These are phyloP conservation scores for Nasonia oneida DNA, from an alignment of 2,888 invertebrate species.

Conservation along the genomic window DNA sequence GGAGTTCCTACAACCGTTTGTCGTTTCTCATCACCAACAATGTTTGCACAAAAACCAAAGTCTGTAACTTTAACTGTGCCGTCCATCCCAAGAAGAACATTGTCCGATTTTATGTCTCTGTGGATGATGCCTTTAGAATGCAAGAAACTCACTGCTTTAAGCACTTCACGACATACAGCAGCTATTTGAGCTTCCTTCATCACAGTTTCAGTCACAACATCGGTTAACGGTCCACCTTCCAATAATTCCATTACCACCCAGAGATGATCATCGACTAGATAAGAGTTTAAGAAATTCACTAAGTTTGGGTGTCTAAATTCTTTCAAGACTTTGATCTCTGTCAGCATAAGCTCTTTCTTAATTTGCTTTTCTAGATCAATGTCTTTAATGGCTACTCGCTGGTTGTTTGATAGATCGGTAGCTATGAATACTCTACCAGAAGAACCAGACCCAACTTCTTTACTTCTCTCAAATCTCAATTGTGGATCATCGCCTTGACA, in stretches of 20 bases:
- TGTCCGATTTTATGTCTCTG: constrained; percentile 98
- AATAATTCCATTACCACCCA: constrained; percentile 99
- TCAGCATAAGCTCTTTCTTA: constrained; percentile 96
- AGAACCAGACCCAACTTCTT: constrained; percentile 95
- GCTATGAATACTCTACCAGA: constrained; percentile 96
- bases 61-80: constrained; percentile 96
- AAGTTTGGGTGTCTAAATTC: constrained; percentile 96
- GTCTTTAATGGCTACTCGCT: constrained; percentile 96
- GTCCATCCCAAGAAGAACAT: constrained; percentile 95
- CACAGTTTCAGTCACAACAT: constrained; percentile 97
- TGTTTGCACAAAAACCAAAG: constrained; percentile 99
- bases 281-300: constrained; percentile 96
- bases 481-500: constrained; percentile 92
- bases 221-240: constrained; percentile 96
- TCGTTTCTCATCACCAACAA: constrained; percentile 96
- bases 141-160: constrained; percentile 93
- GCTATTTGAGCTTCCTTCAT: constrained; percentile 99
- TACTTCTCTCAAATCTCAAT: constrained; percentile 88
- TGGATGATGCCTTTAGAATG: constrained; percentile 95
- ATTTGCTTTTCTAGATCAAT: constrained; percentile 97
- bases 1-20: constrained; percentile 99
- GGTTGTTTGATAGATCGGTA: constrained; percentile 85
- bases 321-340: constrained; percentile 95
- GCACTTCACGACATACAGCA: constrained; percentile 93
- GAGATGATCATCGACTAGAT: constrained; percentile 93